phyloP scores from a whole-genome alignment of 2,797 vertebrate genomes.

The Onychomys leucogaster region DNA sequence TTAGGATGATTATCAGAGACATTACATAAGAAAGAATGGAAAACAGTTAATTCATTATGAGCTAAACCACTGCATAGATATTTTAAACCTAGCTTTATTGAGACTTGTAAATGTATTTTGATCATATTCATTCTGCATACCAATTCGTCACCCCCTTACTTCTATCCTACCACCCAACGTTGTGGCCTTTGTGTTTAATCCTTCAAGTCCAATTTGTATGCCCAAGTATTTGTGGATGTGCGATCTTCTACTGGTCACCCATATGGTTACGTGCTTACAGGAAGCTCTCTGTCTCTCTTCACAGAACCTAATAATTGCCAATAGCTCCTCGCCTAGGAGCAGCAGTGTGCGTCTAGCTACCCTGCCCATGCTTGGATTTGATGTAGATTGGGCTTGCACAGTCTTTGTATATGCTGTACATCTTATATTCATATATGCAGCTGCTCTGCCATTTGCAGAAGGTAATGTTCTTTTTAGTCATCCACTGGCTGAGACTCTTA shows the following conservation, averaged over 20 bases:
- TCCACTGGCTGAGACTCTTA: neutral
- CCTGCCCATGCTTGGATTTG: neutral
- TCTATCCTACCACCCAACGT: neutral
- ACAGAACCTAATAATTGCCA: neutral
- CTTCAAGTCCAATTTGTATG: neutral
- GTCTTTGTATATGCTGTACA: neutral
- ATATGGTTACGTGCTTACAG: too few relatives aligned
- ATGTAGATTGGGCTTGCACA: neutral
- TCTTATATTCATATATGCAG: neutral
- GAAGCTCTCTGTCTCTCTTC: neutral
- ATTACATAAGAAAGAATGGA: conserved; percentile 20
- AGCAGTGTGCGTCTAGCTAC: neutral
- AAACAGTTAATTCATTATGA: neutral
- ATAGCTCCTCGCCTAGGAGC: neutral
- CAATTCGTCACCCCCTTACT: too few relatives aligned
- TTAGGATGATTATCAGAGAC: neutral
- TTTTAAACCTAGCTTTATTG: neutral
- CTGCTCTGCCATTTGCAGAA: too few relatives aligned
- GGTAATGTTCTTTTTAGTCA: neutral
- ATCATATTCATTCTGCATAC: neutral
- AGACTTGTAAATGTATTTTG: neutral
- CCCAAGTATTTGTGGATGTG: neutral
- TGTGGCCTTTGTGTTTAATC: neutral
- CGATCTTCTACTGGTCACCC: neutral
- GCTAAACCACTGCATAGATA: neutral